A percentile compares a stretch with the other conserved stretches of the same genome.
Evolutionary conservation across 2,113 vertebrate species (phyloP).

Genomic region (Cebus imitator): DNA sequence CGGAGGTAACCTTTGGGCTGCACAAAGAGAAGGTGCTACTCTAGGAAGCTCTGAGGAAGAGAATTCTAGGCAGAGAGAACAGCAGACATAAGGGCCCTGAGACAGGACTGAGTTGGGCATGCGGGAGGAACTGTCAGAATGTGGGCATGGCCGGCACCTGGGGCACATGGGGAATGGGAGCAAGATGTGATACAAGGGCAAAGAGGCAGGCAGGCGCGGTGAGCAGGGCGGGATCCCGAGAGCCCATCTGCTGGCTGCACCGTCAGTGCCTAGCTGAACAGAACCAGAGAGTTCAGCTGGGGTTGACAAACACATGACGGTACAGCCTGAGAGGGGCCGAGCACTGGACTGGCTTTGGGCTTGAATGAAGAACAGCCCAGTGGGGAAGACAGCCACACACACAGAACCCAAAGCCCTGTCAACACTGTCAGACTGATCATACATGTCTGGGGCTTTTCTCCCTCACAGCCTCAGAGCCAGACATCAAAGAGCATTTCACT

Average conservation of each 20-base stretch:
- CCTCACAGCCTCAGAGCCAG: neutral
- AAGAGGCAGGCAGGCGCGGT: neutral
- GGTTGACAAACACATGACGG: neutral
- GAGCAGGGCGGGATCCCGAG: neutral
- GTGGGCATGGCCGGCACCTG: neutral
- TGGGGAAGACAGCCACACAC: neutral
- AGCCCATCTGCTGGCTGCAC: neutral
- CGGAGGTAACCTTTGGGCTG: neutral
- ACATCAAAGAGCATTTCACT: neutral
- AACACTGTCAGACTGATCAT: neutral
- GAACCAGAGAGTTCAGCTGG: fast-evolving
- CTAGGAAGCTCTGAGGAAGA: neutral
- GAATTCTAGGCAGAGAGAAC: neutral
- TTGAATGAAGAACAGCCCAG: no score
- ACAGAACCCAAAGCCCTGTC: neutral
- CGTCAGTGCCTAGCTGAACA: no score
- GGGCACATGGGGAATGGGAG: fast-evolving
- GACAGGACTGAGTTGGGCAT: fast-evolving
- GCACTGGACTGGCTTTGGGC: neutral
- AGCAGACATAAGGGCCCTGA: neutral
- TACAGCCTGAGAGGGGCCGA: no score
- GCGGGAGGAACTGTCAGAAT: neutral
- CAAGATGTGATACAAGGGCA: neutral
- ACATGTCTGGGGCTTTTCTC: neutral
- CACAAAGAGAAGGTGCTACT: fast-evolving